Evolutionary conservation across 2,888 invertebrate genomes (phyloP), one percentile per base, ranked within the genome.

Genomic region (Xestia c-nigrum): DNA sequence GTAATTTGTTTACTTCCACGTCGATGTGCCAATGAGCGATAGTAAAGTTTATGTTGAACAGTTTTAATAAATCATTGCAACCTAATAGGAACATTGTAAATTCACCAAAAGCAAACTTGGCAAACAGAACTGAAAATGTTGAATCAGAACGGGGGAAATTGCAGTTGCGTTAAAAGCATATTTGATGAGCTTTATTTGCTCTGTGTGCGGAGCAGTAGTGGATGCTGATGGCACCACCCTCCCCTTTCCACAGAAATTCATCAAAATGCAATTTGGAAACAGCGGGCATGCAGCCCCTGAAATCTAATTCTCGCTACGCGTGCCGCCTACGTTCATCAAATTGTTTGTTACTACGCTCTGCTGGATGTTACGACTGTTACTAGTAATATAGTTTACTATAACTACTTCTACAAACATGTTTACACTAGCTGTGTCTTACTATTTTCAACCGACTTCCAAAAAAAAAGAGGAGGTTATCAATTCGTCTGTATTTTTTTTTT

Each of bases 201-300:
- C 5, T 55, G 46, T 21, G 6, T 57, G 21, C 31, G 66, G 19
- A 24, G 3, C 24, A n/a, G 6, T 52, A 40, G 52, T 10, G n/a
- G 14, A 52, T 63, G 43, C 24, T 24, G 38, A n/a, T 43, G n/a
- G 40, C 9, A 47, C 38, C 67, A 52, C 43, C 40, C 47, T 3
- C 24, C 9, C 59, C n/a, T 21, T 12, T 67, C 57, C 14, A 57
- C 16, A n/a, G 1, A 66, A 80, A 66, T 70, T 84, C 57, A 73
- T 80, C 73, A 84, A 64, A 80, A 74, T 55, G 31, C 46, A 69
- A 74, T 79, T 81, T 74, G 21, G 66, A 40, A 70, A 63, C 74
- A 38, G 47, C 31, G 31, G 16, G 43, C 52, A 52, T 59, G 50
- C 24, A 69, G 70, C 43, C n/a, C n/a, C 52, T 57, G 70, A 57